These are phyloP conservation scores for Tenthredo livida DNA, from an alignment of 2,888 invertebrate genomes.

Conservation along the genomic window DNA sequence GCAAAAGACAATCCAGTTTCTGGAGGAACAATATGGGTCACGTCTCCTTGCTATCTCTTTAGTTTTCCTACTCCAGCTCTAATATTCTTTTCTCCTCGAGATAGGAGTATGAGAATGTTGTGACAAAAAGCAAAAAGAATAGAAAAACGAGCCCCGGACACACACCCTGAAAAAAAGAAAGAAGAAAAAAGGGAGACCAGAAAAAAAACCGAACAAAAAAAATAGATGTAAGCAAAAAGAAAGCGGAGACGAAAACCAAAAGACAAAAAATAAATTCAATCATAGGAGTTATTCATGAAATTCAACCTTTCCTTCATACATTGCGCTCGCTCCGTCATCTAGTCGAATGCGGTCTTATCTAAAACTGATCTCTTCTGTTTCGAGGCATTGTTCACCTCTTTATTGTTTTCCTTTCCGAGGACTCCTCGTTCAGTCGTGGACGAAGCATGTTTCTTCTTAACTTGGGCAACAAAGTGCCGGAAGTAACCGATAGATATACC, in stretches of 20 bases:
- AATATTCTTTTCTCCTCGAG: conserved; percentile 21
- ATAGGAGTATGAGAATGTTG: conserved; percentile 1
- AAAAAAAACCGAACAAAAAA: not conserved
- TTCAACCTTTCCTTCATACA: conserved; percentile 7
- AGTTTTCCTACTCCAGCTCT: conserved; percentile 34
- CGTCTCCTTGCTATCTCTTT: conserved; percentile 48
- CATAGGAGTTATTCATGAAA: conserved; percentile 45
- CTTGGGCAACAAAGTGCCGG: conserved; percentile 44
- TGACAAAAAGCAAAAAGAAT: not conserved
- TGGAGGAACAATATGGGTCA: conserved; percentile 43
- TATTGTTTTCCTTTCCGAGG: conserved; percentile 47
- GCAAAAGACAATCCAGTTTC: conserved; percentile 46
- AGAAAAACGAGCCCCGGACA: not conserved
- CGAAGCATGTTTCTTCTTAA: conserved; percentile 45
- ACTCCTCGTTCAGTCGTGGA: conserved; percentile 33
- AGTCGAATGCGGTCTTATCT: conserved; percentile 42
- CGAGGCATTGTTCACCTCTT: conserved; percentile 38
- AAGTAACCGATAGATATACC: conserved; percentile 44
- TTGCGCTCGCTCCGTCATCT: conserved; percentile 1
- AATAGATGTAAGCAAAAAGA: not conserved
- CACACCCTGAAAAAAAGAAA: not conserved
- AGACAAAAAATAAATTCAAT: conserved; percentile 4
- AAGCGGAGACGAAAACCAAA: not conserved
- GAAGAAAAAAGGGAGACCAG: not conserved
- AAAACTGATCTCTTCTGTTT: conserved; percentile 47